These are phyloP conservation scores for Ochropacha duplaris DNA, from an alignment of 2,888 invertebrate genomes.

Conservation along the genomic window DNA sequence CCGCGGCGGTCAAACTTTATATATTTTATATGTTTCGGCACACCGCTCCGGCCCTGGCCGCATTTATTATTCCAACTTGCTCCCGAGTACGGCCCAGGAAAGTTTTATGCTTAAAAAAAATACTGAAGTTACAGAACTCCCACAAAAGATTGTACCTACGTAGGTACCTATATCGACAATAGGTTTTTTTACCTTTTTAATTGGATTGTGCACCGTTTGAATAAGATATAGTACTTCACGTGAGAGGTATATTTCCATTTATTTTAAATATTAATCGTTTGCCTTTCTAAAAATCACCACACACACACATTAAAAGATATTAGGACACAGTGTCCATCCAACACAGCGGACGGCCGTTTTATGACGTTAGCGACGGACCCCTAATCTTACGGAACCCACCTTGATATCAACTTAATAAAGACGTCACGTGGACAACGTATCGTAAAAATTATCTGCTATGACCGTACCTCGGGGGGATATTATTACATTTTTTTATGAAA, in stretches of 20 bases:
- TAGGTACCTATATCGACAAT: no score
- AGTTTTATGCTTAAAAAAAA: conserved; percentile 8
- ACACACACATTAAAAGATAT: neutral
- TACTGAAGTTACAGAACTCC: neutral
- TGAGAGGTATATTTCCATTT: neutral
- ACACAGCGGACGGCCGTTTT: conserved; percentile 59
- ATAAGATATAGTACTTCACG: no score
- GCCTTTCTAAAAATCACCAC: neutral
- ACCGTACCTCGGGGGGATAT: conserved; percentile 7
- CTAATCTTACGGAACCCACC: conserved; percentile 61
- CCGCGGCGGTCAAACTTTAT: conserved; percentile 74
- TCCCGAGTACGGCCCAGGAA: conserved; percentile 27
- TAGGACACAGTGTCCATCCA: conserved; percentile 27
- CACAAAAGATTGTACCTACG: neutral
- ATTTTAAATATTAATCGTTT: no score
- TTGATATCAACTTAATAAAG: conserved; percentile 59
- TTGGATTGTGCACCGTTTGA: no score
- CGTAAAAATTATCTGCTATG: conserved; percentile 47
- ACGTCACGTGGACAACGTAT: conserved; percentile 52
- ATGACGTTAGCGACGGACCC: conserved; percentile 34
- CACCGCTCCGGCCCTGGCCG: conserved; percentile 47
- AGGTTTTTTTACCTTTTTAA: no score
- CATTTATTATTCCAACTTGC: conserved; percentile 67
- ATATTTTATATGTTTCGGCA: conserved; percentile 74
- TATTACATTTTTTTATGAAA: neutral